Conservation (phyloP, 2,888 invertebrate species). For the Trissoscelio sp. region DNA sequence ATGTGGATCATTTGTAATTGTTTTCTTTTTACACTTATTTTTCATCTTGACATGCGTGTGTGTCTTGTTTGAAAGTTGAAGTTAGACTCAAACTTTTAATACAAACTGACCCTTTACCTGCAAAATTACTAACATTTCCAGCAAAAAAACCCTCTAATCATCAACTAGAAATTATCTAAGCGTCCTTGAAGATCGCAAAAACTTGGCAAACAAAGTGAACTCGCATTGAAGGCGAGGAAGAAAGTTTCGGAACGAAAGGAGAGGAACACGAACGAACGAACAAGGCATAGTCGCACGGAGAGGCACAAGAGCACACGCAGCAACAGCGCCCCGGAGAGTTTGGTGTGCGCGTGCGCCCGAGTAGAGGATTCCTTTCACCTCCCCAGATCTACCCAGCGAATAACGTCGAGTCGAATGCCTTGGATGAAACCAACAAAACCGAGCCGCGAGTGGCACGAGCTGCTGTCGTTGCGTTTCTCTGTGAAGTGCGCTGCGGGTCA, state of each 20-base stretch:
- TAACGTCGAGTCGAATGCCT: constrained; percentile 65
- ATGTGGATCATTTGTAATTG: no score
- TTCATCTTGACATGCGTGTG: no score
- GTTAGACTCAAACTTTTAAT: no score
- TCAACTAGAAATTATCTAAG: no score
- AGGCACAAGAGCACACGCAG: not conserved
- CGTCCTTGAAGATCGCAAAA: no score
- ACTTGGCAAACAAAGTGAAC: no score
- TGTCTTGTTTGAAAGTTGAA: no score
- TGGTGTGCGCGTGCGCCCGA: constrained; percentile 40
- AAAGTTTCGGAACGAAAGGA: constrained; percentile 35
- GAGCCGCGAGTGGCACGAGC: constrained; percentile 70
- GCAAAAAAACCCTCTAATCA: no score
- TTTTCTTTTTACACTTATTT: no score
- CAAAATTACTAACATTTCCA: no score
- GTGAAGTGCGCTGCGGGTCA: constrained; percentile 70
- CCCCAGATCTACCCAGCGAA: constrained; percentile 58
- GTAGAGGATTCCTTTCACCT: constrained; percentile 71
- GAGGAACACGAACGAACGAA: constrained; percentile 51
- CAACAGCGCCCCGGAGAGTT: constrained; percentile 10
- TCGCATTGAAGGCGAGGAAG: constrained; percentile 27
- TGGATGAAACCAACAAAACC: constrained; percentile 68
- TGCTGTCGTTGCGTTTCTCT: constrained; percentile 68
- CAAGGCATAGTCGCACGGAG: constrained; percentile 22
- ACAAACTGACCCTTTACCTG: no score